Conservation (phyloP, 2,888 invertebrate genomes). For the Reticulitermes lucifugus region DNA sequence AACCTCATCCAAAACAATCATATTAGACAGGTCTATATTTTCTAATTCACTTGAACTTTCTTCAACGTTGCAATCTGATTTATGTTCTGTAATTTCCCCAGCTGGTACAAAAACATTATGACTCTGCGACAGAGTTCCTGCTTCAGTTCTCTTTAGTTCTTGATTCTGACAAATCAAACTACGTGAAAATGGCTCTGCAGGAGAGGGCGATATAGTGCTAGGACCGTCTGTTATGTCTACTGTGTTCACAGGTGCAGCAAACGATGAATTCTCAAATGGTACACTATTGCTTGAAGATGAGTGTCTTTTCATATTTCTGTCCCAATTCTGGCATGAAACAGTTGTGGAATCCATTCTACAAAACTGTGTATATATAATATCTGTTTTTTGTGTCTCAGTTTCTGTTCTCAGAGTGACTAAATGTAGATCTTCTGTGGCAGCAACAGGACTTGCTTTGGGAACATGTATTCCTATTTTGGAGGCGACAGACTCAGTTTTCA, state of each 20-base stretch:
- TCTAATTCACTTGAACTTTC: not conserved
- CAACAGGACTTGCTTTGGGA: too few species aligned
- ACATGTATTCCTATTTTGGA: not conserved
- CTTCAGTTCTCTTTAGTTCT: not conserved
- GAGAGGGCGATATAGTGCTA: not conserved
- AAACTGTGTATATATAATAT: too few species aligned
- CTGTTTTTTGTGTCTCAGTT: not conserved
- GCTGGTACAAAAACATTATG: not conserved
- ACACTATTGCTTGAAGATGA: too few species aligned
- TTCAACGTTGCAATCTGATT: not conserved
- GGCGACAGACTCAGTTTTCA: not conserved
- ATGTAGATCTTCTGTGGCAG: too few species aligned
- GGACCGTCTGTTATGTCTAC: not conserved
- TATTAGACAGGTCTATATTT: not conserved
- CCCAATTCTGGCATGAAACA: not conserved
- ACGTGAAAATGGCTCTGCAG: not conserved
- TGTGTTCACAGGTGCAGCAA: too few species aligned
- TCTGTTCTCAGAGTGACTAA: not conserved
- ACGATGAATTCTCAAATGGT: too few species aligned
- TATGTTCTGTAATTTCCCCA: not conserved
- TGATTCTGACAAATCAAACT: not conserved
- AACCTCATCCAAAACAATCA: constrained; percentile 24
- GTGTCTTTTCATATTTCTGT: not conserved
- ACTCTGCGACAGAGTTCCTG: not conserved
- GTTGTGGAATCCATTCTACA: not conserved